A percentile compares a stretch with the other conserved stretches of the same genome.
These are phyloP conservation scores for Nycticebus coucang DNA, from an alignment of 2,113 vertebrate genomes.

Conservation along the genomic window DNA sequence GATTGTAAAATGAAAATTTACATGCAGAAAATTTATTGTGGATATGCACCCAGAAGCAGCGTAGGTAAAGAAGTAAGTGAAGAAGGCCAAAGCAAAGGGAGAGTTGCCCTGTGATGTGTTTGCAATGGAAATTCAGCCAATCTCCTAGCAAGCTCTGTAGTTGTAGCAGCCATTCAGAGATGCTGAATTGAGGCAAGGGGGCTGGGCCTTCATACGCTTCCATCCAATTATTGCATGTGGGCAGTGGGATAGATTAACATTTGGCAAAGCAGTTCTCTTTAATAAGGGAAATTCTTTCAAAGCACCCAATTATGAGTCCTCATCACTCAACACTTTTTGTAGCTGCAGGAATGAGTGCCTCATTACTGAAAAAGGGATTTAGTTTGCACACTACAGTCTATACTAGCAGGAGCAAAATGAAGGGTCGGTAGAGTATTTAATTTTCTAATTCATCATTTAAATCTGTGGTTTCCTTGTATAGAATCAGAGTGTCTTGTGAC, in stretches of 20 bases:
- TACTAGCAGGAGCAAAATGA: not conserved
- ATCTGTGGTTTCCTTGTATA: not conserved
- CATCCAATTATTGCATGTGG: not conserved
- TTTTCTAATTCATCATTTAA: constrained; percentile 13
- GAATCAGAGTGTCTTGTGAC: not conserved
- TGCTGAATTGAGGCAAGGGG: not conserved
- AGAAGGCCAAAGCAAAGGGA: not conserved
- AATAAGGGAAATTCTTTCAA: not conserved
- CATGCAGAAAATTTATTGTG: not conserved
- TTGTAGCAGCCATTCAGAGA: not conserved
- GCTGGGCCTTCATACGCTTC: not conserved
- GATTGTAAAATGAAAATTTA: constrained; percentile 6
- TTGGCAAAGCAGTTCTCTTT: not conserved
- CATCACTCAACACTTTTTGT: not conserved
- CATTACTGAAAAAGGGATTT: not conserved
- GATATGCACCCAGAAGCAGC: not conserved
- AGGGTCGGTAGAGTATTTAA: not conserved
- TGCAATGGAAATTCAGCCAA: not conserved
- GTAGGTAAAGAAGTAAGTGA: not conserved
- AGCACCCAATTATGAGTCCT: not conserved
- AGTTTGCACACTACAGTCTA: not conserved
- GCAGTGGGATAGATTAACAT: not conserved
- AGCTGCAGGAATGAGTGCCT: not conserved
- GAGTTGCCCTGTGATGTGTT: not conserved
- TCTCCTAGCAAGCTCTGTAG: not conserved